A percentile compares a stretch with the other conserved stretches of the same genome.
phyloP scores from a whole-genome alignment of 2,888 invertebrate species.

The Trissolcus japonicus region DNA sequence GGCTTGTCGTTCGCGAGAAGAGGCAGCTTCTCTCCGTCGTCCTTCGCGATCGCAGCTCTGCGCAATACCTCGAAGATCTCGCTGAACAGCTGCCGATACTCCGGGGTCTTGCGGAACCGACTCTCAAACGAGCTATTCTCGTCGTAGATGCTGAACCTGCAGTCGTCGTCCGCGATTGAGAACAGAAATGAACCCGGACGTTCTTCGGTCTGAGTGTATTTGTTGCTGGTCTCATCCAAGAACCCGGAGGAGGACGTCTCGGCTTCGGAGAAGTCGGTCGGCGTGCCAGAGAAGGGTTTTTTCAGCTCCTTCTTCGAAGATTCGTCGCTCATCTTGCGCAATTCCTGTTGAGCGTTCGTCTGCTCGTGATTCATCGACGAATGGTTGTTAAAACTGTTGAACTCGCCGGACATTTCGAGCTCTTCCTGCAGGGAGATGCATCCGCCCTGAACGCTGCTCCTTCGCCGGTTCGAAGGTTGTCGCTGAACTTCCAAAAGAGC shows the following conservation, averaged over 20 bases:
- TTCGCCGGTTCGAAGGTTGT: constrained; percentile 73
- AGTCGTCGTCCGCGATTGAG: constrained; percentile 90
- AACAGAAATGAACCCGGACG: constrained; percentile 89
- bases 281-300: constrained; percentile 81
- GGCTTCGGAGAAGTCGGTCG: constrained; percentile 89
- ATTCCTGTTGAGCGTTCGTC: constrained; percentile 9
- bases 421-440: constrained; percentile 82
- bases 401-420: constrained; percentile 85
- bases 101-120: constrained; percentile 88
- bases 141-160: constrained; percentile 90
- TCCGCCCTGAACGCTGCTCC: constrained; percentile 78
- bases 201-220: constrained; percentile 88
- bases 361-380: constrained; percentile 38
- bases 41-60: constrained; percentile 89
- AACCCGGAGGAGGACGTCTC: constrained; percentile 91
- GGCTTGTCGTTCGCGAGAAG: constrained; percentile 79
- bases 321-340: neutral
- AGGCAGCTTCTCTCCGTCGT: constrained; percentile 86
- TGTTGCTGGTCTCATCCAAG: constrained; percentile 87
- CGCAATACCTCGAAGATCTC: constrained; percentile 90
- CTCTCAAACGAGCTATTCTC: constrained; percentile 86
- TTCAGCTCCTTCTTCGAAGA: constrained; percentile 51
- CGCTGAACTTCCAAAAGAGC: constrained; percentile 87
- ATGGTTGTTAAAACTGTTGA: constrained; percentile 79
- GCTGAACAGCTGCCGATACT: constrained; percentile 87